Percentiles rank a stretch among this genome's conserved stretches.
These are phyloP conservation scores for Drosophila trichaetosa DNA, from an alignment of 2,888 invertebrate species.

Conservation along the genomic window DNA sequence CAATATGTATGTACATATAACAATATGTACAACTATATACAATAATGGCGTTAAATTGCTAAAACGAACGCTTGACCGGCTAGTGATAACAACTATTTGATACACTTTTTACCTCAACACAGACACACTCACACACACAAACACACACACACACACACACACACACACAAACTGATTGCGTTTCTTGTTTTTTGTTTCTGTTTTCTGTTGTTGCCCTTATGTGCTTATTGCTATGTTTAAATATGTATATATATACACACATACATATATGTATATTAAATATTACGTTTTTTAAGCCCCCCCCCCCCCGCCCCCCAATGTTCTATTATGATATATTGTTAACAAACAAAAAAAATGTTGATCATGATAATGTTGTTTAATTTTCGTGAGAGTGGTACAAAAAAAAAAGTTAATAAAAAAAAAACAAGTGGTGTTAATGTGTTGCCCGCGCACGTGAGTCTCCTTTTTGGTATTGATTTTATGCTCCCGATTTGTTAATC, in stretches of 20 bases:
- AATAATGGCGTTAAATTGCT: slow-evolving; percentile 30
- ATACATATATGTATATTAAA: slow-evolving; percentile 39
- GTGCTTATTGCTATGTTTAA: slow-evolving; percentile 68
- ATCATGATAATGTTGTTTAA: slow-evolving; percentile 79
- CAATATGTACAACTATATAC: slow-evolving; percentile 17
- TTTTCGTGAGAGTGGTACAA: slow-evolving; percentile 40
- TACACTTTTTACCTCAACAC: slow-evolving; percentile 57
- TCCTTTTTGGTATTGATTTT: slow-evolving; percentile 78
- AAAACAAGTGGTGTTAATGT: slow-evolving; percentile 78
- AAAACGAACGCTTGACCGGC: slow-evolving; percentile 64
- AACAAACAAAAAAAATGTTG: slow-evolving; percentile 43
- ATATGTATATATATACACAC: slow-evolving; percentile 30
- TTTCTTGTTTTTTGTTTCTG: slow-evolving; percentile 66
- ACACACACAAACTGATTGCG: slow-evolving; percentile 45
- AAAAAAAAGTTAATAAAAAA: not conserved
- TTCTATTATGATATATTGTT: slow-evolving; percentile 49
- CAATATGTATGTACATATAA: slow-evolving; percentile 22
- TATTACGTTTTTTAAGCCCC: slow-evolving; percentile 48
- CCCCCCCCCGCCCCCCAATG: slow-evolving; percentile 15
- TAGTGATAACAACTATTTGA: slow-evolving; percentile 63
- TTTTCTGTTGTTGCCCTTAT: slow-evolving; percentile 72
- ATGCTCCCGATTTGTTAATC: slow-evolving; percentile 68
- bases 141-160: slow-evolving; percentile 11
- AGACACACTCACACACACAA: slow-evolving; percentile 14
- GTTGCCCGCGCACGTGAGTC: slow-evolving; percentile 81